phyloP scores from a whole-genome alignment of 2,797 vertebrate genomes.

The Lindbergichthys nudifrons region DNA sequence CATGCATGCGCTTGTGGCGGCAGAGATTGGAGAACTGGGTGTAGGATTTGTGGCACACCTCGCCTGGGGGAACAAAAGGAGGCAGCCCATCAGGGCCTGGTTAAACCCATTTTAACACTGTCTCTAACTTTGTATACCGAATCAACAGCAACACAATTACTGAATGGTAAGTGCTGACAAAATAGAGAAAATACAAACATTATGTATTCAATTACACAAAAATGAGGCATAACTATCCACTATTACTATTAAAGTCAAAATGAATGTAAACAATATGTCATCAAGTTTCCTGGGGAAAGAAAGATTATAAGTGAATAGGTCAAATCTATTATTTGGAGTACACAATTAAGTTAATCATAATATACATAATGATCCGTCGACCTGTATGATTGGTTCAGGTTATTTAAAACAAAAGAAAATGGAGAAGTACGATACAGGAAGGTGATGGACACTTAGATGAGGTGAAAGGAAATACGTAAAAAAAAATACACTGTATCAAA shows the following conservation, averaged over 20 bases:
- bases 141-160: slow-evolving; percentile 68
- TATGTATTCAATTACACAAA: not conserved
- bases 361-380: slow-evolving; percentile 1
- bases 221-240: not conserved
- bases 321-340: slow-evolving; percentile 3
- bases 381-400: not conserved
- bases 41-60: slow-evolving; percentile 99
- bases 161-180: slow-evolving; percentile 39
- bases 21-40: slow-evolving; percentile 99
- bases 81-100: slow-evolving; percentile 86
- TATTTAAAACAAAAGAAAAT: not conserved
- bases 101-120: slow-evolving; percentile 90
- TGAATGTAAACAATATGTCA: not conserved
- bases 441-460: not conserved
- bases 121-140: slow-evolving; percentile 82
- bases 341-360: slow-evolving; percentile 16
- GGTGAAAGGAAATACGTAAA: slow-evolving; percentile 1
- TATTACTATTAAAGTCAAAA: not conserved
- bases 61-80: slow-evolving; percentile 90
- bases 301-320: not conserved
- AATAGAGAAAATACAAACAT: not conserved
- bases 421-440: slow-evolving; percentile 31
- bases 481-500: slow-evolving; percentile 21
- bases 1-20: slow-evolving; percentile 99
- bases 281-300: slow-evolving; percentile 1